These are phyloP conservation scores for Sinonovacula constricta DNA, from an alignment of 1,140 invertebrate genomes.

Conservation along the genomic window DNA sequence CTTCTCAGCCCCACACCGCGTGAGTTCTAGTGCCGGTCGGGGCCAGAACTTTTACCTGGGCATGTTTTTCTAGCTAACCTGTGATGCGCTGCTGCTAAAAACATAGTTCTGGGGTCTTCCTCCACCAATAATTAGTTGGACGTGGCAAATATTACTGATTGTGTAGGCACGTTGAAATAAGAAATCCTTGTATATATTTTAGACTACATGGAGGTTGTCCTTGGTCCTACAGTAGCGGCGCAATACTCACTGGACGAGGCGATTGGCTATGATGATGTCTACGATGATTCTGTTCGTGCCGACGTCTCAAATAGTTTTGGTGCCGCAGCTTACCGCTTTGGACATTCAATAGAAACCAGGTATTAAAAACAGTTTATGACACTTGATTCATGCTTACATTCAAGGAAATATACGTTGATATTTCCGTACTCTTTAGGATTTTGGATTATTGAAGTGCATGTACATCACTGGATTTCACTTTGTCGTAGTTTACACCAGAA, in stretches of 20 bases:
- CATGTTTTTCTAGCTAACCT: slow-evolving; percentile 86
- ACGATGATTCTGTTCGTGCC: slow-evolving; percentile 88
- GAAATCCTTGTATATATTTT: neutral
- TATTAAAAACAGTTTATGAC: neutral
- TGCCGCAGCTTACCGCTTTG: slow-evolving; percentile 81
- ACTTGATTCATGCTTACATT: too few relatives aligned
- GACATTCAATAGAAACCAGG: slow-evolving; percentile 70
- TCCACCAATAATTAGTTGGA: too few relatives aligned
- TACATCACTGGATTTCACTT: too few relatives aligned
- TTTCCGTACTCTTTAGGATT: too few relatives aligned
- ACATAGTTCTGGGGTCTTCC: too few relatives aligned
- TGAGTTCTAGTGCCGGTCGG: too few relatives aligned
- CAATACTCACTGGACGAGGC: neutral
- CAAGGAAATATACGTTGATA: too few relatives aligned
- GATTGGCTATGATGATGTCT: slow-evolving; percentile 76
- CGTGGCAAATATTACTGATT: too few relatives aligned
- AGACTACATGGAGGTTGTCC: slow-evolving; percentile 4
- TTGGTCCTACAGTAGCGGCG: neutral
- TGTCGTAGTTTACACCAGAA: too few relatives aligned
- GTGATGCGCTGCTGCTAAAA: neutral
- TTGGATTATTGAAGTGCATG: too few relatives aligned
- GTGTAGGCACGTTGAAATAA: neutral
- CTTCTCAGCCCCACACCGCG: too few relatives aligned
- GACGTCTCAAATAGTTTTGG: slow-evolving; percentile 86
- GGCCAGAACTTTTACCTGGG: slow-evolving; percentile 88